A percentile compares a stretch with the other conserved stretches of the same genome.
These are phyloP conservation scores for Orientallactaga bullata DNA, from an alignment of 2,113 vertebrate species.

Conservation along the genomic window DNA sequence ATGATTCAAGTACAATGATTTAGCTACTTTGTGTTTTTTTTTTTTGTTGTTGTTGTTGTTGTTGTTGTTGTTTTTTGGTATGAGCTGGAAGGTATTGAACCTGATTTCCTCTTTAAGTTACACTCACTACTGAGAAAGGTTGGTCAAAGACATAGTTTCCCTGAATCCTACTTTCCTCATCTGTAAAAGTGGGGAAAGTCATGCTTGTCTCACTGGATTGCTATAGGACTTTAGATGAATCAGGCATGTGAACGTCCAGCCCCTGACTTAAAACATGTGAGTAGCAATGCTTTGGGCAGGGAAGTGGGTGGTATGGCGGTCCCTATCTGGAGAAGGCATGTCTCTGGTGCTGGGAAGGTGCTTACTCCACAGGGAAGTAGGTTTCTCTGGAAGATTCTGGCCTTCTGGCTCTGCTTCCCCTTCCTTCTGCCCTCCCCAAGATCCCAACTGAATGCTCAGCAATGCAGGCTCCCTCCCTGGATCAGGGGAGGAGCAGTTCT, in stretches of 20 bases:
- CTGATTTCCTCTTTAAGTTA: constrained; percentile 31
- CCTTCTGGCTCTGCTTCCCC: not conserved
- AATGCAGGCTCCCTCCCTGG: not conserved
- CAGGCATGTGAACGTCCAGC: not conserved
- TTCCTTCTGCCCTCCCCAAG: not conserved
- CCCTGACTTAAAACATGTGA: not conserved
- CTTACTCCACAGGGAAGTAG: not conserved
- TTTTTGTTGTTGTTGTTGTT: too few relatives aligned
- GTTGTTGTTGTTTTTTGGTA: too few relatives aligned
- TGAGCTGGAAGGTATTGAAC: constrained; percentile 49
- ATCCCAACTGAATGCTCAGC: not conserved
- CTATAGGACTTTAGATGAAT: constrained; percentile 45
- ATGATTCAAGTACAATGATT: constrained; percentile 70
- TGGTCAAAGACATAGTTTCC: not conserved
- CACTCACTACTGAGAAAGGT: constrained; percentile 19
- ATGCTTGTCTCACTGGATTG: not conserved
- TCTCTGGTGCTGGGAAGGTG: not conserved
- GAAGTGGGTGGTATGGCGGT: not conserved
- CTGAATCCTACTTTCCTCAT: constrained; percentile 26
- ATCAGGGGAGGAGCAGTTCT: not conserved
- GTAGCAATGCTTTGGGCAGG: not conserved
- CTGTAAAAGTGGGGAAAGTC: not conserved
- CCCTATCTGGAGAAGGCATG: not conserved
- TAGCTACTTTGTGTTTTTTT: constrained; percentile 55
- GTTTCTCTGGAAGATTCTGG: not conserved